These are phyloP conservation scores for Formica selysi DNA, from an alignment of 1,140 invertebrate genomes.

Conservation along the genomic window DNA sequence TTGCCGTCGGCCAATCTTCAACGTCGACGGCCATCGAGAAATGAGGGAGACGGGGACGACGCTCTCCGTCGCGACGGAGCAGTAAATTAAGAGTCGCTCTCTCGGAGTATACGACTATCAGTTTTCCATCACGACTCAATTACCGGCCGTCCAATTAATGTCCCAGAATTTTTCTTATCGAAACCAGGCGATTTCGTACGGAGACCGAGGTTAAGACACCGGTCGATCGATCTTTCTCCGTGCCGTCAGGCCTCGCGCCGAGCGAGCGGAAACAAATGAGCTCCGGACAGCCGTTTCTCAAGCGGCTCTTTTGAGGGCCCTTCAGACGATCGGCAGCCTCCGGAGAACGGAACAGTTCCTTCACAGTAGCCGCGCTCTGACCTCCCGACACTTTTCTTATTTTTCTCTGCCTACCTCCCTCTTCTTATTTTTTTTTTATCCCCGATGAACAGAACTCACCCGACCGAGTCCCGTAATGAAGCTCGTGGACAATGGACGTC, in stretches of 20 bases:
- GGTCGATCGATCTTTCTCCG: slow-evolving; percentile 74
- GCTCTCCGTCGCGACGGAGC: slow-evolving; percentile 45
- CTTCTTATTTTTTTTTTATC: slow-evolving; percentile 45
- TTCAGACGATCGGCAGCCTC: slow-evolving; percentile 78
- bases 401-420: slow-evolving; percentile 45
- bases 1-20: slow-evolving; percentile 47
- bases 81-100: slow-evolving; percentile 61
- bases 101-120: slow-evolving; percentile 47
- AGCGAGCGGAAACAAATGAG: slow-evolving; percentile 82
- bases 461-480: slow-evolving; percentile 77
- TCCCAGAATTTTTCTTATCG: slow-evolving; percentile 72
- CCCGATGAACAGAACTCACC: slow-evolving; percentile 41
- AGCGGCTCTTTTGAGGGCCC: slow-evolving; percentile 81
- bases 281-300: slow-evolving; percentile 74
- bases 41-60: slow-evolving; percentile 20
- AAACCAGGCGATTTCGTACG: slow-evolving; percentile 66
- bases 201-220: slow-evolving; percentile 78
- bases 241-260: slow-evolving; percentile 65
- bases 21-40: slow-evolving; percentile 28
- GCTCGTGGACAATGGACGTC: slow-evolving; percentile 78
- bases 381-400: slow-evolving; percentile 71
- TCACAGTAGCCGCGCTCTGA: slow-evolving; percentile 81
- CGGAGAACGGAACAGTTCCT: slow-evolving; percentile 78
- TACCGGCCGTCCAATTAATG: slow-evolving; percentile 72
- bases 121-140: slow-evolving; percentile 75